Percentiles rank a stretch among this genome's conserved stretches.
These are phyloP conservation scores for Nerophis ophidion DNA, from an alignment of 2,113 vertebrate genomes.

Conservation along the genomic window DNA sequence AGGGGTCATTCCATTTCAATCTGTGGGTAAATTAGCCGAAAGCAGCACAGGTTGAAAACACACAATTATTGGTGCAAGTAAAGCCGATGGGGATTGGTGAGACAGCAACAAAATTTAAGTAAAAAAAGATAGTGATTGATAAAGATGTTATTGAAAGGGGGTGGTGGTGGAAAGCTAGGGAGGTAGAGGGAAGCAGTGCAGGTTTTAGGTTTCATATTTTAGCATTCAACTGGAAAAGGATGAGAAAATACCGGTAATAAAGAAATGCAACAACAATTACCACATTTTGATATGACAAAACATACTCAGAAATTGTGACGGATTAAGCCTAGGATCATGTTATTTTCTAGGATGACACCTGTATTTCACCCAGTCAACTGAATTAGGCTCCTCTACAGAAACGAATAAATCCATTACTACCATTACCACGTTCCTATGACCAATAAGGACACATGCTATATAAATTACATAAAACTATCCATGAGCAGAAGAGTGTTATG, in stretches of 20 bases:
- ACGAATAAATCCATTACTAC: no score
- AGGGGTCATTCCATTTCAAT: constrained; percentile 83
- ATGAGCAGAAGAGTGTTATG: no score
- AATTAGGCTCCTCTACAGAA: no score
- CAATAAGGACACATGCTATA: no score
- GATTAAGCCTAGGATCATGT: not conserved
- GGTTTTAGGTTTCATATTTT: not conserved
- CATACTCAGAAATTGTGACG: not conserved
- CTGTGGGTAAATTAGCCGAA: constrained; percentile 84
- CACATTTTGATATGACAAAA: no score
- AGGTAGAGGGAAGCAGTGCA: not conserved
- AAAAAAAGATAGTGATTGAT: constrained; percentile 27
- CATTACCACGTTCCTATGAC: no score
- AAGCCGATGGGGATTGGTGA: constrained; percentile 60
- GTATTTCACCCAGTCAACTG: not conserved
- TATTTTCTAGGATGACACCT: not conserved
- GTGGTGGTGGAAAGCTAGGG: not conserved
- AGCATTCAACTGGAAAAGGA: not conserved
- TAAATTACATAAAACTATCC: no score
- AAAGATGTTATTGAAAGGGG: constrained; percentile 20
- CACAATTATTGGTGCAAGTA: constrained; percentile 80
- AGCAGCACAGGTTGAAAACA: constrained; percentile 76
- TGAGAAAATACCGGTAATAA: not conserved
- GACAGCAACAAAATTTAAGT: constrained; percentile 21
- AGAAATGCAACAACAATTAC: not conserved